Evolutionary conservation across 2,888 invertebrate genomes (phyloP).

Genomic region (Tenthredo amoena): DNA sequence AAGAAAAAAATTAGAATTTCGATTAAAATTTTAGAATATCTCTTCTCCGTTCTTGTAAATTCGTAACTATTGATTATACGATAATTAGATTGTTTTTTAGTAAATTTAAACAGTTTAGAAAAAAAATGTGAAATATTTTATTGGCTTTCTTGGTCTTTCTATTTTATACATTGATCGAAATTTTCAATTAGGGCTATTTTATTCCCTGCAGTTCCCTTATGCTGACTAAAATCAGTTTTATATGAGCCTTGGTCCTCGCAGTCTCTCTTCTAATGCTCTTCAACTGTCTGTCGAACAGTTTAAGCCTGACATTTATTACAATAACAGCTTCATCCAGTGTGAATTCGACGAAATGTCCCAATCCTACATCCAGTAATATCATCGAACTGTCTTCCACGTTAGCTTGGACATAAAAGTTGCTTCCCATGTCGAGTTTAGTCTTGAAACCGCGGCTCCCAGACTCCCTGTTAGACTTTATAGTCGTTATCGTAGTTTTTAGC

Average conservation of each 20-base stretch:
- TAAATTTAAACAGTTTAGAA: too few species aligned
- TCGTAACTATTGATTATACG: too few species aligned
- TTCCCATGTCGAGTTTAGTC: slow-evolving; percentile 90
- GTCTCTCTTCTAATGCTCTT: slow-evolving; percentile 84
- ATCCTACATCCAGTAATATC: slow-evolving; percentile 87
- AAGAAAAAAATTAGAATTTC: too few species aligned
- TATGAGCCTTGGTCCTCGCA: slow-evolving; percentile 87
- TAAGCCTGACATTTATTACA: slow-evolving; percentile 86
- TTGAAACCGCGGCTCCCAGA: slow-evolving; percentile 76
- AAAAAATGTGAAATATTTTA: neutral
- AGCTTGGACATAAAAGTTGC: slow-evolving; percentile 91
- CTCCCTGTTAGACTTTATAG: slow-evolving; percentile 79
- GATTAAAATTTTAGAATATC: too few species aligned
- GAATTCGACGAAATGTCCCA: slow-evolving; percentile 88
- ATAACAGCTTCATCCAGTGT: slow-evolving; percentile 85
- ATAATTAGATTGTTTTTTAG: too few species aligned
- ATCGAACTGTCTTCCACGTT: slow-evolving; percentile 83
- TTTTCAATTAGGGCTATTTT: slow-evolving; percentile 43
- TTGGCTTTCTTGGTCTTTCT: neutral
- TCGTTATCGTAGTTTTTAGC: slow-evolving; percentile 85
- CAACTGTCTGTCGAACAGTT: slow-evolving; percentile 83
- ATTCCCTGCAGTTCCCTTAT: slow-evolving; percentile 81
- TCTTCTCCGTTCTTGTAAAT: too few species aligned
- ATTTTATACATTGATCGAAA: neutral
- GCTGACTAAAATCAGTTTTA: slow-evolving; percentile 87